Base-by-base conservation (phyloP, 2,888 invertebrate genomes). In the Ellobium chinense region DNA sequence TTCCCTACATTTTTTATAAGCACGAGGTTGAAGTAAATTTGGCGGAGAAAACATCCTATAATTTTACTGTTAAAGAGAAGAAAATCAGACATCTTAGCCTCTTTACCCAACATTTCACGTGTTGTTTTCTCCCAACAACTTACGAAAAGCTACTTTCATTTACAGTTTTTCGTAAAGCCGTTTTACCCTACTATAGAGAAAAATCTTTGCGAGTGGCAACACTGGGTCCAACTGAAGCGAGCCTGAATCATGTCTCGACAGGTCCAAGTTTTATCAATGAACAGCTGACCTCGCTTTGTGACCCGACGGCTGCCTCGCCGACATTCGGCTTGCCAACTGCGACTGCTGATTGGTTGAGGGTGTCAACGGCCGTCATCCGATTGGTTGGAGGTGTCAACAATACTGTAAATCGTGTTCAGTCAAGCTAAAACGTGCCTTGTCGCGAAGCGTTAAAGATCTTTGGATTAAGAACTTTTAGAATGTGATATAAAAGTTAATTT, bases 381-480 rank as follows among this genome's bases (percentile, higher is more conserved):
- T 73, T 73, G 73, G 73, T 7, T 62, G 39, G 24, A 24, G 27
- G 27, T 36, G 27, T 62, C 60, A 73, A 73, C 73, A 73, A 73
- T 9, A 27, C 24, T 62, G 24, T 60, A n/a, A 21, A 21, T 60
- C 60, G 31, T 1, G 34, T 24, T 60, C 12, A 36, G 24, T 24
- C 58, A 39, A 37, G 63, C 31, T 29, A 63, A 21, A 31, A 54
- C 75, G 27, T 62, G 62, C 46, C 75, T 21, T 14, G 46, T 54
- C 34, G 37, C 24, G 24, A 65, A 21, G 29, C 65, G n/a, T 65
- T 31, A 60, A 21, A 60, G n/a, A 60, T 24, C 27, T 5, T 5
- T 14, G 27, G 24, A 7, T 27, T 24, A 7, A 60, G 27, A 24
- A 24, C 24, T 7, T 21, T 60, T 18, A 14, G 18, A 54, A 54